Percentiles rank a stretch among this genome's conserved stretches.
These are phyloP conservation scores for Clarias laeviceps DNA, from an alignment of 2,797 vertebrate species.

Conservation along the genomic window DNA sequence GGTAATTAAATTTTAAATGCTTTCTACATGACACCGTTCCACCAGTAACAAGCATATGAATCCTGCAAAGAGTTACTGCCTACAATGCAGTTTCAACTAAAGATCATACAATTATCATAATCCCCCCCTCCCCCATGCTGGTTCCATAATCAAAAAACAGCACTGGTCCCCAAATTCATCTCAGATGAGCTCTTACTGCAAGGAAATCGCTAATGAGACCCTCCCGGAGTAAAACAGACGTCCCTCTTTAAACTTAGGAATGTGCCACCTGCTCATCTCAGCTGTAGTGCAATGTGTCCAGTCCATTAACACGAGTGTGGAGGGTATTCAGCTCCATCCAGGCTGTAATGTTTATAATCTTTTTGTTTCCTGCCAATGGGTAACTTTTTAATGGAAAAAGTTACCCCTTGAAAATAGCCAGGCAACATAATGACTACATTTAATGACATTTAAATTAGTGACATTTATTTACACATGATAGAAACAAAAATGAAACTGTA, in stretches of 20 bases:
- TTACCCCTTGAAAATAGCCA: neutral
- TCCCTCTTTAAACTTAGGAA: neutral
- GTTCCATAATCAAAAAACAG: neutral
- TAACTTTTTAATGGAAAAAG: neutral
- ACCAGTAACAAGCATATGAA: neutral
- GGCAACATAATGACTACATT: neutral
- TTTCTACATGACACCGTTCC: neutral
- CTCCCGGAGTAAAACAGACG: neutral
- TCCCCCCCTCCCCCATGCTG: too few species aligned
- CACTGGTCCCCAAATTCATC: neutral
- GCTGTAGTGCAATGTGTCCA: neutral
- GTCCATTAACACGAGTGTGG: neutral
- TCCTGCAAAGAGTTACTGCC: neutral
- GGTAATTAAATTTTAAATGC: neutral
- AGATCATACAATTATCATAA: neutral
- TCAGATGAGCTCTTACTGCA: neutral
- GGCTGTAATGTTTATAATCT: neutral
- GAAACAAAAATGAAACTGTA: too few species aligned
- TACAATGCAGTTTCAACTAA: neutral
- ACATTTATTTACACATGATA: too few species aligned
- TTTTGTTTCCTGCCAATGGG: neutral
- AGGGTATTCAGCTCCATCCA: neutral
- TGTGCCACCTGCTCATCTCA: slow-evolving; percentile 5
- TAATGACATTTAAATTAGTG: too few species aligned
- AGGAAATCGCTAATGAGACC: neutral